Evolutionary conservation across 1,140 invertebrate species (phyloP).

Genomic region (Drosophila athabasca): DNA sequence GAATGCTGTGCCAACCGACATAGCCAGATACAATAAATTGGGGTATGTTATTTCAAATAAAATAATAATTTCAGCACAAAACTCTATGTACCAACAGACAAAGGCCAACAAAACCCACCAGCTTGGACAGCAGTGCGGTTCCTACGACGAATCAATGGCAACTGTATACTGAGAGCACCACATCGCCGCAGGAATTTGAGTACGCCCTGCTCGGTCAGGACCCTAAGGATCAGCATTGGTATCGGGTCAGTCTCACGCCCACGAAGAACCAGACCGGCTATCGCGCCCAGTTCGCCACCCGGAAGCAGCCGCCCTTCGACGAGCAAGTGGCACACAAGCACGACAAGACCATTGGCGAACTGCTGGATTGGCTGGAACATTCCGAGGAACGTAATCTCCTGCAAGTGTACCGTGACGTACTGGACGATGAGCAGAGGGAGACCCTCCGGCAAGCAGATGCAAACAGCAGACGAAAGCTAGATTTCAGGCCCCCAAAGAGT

Average conservation of each 20-base stretch:
- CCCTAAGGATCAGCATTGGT: slow-evolving; percentile 66
- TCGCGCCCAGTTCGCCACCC: slow-evolving; percentile 55
- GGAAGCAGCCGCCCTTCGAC: slow-evolving; percentile 56
- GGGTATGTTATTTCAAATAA: slow-evolving; percentile 33
- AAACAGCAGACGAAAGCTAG: background rate
- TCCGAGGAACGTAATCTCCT: slow-evolving; percentile 59
- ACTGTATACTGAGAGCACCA: background rate
- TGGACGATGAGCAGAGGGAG: slow-evolving; percentile 26
- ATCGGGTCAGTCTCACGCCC: slow-evolving; percentile 58
- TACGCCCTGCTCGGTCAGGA: slow-evolving; percentile 62
- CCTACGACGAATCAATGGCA: background rate
- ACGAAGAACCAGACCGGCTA: slow-evolving; percentile 39
- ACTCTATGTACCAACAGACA: slow-evolving; percentile 18
- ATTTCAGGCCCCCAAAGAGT: background rate
- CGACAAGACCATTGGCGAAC: slow-evolving; percentile 59
- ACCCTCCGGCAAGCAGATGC: background rate
- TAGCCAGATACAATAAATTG: slow-evolving; percentile 49
- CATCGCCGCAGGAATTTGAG: slow-evolving; percentile 43
- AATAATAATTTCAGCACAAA: background rate
- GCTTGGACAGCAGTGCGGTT: slow-evolving; percentile 9
- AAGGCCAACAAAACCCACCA: background rate
- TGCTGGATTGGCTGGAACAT: slow-evolving; percentile 56
- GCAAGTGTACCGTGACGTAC: slow-evolving; percentile 50
- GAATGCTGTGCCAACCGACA: slow-evolving; percentile 28
- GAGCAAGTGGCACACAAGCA: slow-evolving; percentile 55